A percentile compares a stretch with the other conserved stretches of the same genome.
phyloP scores from a whole-genome alignment of 2,797 vertebrate genomes.

The Typhlichthys eigenmanni region DNA sequence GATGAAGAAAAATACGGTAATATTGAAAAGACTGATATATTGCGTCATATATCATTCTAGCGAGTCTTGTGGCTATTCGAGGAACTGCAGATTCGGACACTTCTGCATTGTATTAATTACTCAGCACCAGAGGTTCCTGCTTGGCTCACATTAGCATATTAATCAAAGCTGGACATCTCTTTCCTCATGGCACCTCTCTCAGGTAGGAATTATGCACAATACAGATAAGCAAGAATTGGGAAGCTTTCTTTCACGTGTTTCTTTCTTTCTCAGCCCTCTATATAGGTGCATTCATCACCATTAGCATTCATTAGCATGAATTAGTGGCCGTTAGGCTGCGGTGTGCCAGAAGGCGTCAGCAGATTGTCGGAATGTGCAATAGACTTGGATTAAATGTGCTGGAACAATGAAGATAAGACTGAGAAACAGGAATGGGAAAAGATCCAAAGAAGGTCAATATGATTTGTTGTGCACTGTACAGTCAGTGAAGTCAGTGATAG shows the following conservation, averaged over 20 bases:
- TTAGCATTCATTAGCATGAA: constrained; percentile 65
- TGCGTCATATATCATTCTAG: too few species aligned
- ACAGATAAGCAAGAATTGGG: constrained; percentile 15
- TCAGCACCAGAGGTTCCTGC: too few species aligned
- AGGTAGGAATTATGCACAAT: constrained; percentile 8
- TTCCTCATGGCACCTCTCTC: constrained; percentile 9
- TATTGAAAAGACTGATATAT: too few species aligned
- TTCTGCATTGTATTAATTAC: too few species aligned
- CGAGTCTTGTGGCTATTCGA: too few species aligned
- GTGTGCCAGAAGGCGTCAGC: constrained; percentile 53
- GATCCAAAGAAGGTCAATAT: constrained; percentile 2
- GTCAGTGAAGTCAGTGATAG: too few species aligned
- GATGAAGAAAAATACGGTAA: too few species aligned
- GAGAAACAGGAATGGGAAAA: background rate
- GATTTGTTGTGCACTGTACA: too few species aligned
- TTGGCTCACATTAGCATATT: too few species aligned
- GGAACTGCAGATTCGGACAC: too few species aligned
- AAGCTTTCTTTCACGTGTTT: constrained; percentile 17
- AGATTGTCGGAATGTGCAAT: constrained; percentile 30
- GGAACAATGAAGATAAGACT: constrained; percentile 11
- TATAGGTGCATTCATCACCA: constrained; percentile 58
- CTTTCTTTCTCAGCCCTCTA: constrained; percentile 33
- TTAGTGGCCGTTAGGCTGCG: constrained; percentile 52
- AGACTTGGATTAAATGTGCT: constrained; percentile 28
- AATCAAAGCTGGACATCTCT: constrained; percentile 32